Evolutionary conservation across 92 coral and sea anemone genomes (phyloP), one percentile per base, ranked within the genome.

Genomic region (Parazoanthus atlanticus): DNA sequence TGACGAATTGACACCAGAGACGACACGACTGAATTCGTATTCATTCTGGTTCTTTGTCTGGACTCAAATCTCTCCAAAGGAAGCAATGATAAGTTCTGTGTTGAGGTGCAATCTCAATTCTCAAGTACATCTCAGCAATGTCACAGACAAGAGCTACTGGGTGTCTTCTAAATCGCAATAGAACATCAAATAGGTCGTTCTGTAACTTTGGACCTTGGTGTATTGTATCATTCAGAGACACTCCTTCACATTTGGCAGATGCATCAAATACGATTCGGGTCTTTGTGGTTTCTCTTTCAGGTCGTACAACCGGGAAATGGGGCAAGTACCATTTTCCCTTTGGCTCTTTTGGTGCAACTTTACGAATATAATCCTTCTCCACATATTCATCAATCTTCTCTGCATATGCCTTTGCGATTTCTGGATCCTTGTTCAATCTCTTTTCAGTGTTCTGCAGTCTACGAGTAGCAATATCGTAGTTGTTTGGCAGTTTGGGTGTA

Each of bases 111-210:
- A 93, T 29, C 13, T 85, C 66, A 29, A 92, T 89, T 52, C 73
- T 91, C 66, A 90, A 88, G 36, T 91, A 83, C 93, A 93, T 91
- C 82, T 91, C 93, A 31, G 95, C 78, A n/a, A 91, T 91, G 79
- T 91, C 94, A 64, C 96, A 93, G 16, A 89, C 70, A 3, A 91
- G 84, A 6, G 90, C 90, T 25, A 93, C 91, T 7, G 90, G 90
- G 17, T 74, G 17, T 67, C 88, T 78, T 43, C 94, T 66, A 64
- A 93, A 91, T 31, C 91, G 86, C 26, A 90, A 61, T 25, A 86
- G 88, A 17, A 91, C 90, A 73, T 91, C 89, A 32, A 56, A 26
- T 10, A 93, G 84, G 64, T 90, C 93, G 9, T 76, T 79, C 85
- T 89, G 43, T 38, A 38, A 38, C 43, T 38, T 38, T 38, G 43